phyloP scores from a whole-genome alignment of 2,888 invertebrate species.

The Phortica magna region DNA sequence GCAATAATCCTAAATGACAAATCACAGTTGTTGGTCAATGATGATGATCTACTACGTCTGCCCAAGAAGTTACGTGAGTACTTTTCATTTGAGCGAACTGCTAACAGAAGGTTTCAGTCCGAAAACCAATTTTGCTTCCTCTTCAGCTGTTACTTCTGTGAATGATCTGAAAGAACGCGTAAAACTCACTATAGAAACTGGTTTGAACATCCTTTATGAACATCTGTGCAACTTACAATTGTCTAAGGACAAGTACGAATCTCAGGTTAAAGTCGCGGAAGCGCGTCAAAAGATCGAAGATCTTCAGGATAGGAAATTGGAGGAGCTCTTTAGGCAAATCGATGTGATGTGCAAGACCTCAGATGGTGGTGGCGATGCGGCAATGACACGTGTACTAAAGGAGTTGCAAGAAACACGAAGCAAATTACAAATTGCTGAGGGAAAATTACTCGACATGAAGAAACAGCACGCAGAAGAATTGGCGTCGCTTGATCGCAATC shows the following conservation, averaged over 20 bases:
- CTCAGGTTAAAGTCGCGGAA: slow-evolving; percentile 33
- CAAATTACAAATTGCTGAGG: slow-evolving; percentile 38
- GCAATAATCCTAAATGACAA: slow-evolving; percentile 49
- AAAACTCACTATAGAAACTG: slow-evolving; percentile 40
- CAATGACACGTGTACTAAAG: neutral
- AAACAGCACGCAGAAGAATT: slow-evolving; percentile 40
- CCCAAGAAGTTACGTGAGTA: slow-evolving; percentile 59
- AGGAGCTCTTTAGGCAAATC: neutral
- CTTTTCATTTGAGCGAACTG: neutral
- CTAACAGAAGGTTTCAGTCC: neutral
- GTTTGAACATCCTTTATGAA: slow-evolving; percentile 42
- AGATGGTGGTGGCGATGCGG: neutral
- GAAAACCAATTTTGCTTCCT: neutral
- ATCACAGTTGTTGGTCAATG: slow-evolving; percentile 51
- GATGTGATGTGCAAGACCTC: slow-evolving; percentile 21
- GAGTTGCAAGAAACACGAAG: neutral
- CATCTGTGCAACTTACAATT: slow-evolving; percentile 37
- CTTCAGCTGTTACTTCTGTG: slow-evolving; percentile 48
- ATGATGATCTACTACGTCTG: slow-evolving; percentile 49
- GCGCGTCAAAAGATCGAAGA: slow-evolving; percentile 40
- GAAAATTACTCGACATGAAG: slow-evolving; percentile 41
- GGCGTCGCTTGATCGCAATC: slow-evolving; percentile 32
- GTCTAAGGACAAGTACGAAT: slow-evolving; percentile 24
- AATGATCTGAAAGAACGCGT: slow-evolving; percentile 54
- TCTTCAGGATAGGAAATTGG: slow-evolving; percentile 47